phyloP scores from a whole-genome alignment of 2,888 invertebrate species.

The Acholoe squamosa region DNA sequence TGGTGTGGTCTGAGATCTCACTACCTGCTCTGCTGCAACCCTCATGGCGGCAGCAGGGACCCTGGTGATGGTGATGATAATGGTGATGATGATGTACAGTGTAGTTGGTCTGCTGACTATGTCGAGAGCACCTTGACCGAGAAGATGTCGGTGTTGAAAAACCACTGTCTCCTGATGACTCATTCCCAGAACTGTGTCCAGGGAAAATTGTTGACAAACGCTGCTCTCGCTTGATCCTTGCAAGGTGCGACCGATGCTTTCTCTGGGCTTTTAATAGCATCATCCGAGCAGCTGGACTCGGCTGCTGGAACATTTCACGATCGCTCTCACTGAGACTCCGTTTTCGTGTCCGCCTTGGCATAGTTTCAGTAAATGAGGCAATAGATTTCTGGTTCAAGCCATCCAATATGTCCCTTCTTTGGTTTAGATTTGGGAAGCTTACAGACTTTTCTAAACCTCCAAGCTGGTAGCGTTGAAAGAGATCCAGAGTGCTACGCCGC shows the following conservation, averaged over 20 bases:
- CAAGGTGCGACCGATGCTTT: background rate
- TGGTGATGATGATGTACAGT: no score
- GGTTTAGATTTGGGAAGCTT: no score
- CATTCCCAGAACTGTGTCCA: background rate
- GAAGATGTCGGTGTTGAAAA: background rate
- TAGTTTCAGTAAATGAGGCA: no score
- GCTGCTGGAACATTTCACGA: background rate
- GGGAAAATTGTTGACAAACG: background rate
- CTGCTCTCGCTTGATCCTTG: background rate
- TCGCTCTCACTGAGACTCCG: background rate
- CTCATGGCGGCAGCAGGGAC: background rate
- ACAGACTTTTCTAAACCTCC: no score
- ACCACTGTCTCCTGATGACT: background rate
- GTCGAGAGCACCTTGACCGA: background rate
- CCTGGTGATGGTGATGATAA: background rate
- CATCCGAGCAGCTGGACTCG: background rate
- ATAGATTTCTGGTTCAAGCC: no score
- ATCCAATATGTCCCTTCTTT: no score
- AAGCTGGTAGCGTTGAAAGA: no score
- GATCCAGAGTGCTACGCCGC: no score
- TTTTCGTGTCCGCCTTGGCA: background rate
- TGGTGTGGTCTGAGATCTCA: background rate
- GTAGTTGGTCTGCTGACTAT: background rate
- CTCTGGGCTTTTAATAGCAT: background rate
- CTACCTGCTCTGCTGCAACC: background rate